phyloP scores from a whole-genome alignment of 2,113 vertebrate genomes.

The Oncorhynchus masou region DNA sequence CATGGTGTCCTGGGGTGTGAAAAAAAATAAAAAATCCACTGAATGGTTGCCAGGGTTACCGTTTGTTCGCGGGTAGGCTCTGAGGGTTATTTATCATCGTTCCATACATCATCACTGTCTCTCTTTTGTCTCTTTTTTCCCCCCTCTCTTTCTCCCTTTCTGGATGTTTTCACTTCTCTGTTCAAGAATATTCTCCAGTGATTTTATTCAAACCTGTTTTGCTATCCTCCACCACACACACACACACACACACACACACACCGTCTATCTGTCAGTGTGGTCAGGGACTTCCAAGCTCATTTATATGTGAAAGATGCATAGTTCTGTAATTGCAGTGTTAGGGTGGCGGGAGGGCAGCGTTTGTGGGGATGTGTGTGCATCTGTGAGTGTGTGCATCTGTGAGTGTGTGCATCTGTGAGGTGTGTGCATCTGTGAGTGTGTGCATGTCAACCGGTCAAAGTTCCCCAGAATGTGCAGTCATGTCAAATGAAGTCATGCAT shows the following conservation, averaged over 20 bases:
- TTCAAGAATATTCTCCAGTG: slow-evolving; percentile 66
- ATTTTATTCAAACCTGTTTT: slow-evolving; percentile 64
- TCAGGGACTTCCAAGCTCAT: slow-evolving; percentile 37
- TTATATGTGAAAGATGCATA: slow-evolving; percentile 49
- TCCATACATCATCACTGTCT: slow-evolving; percentile 42
- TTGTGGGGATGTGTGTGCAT: slow-evolving; percentile 15
- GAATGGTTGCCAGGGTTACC: slow-evolving; percentile 57
- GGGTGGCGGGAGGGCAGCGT: slow-evolving; percentile 5
- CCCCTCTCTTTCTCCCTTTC: slow-evolving; percentile 28
- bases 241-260: slow-evolving; percentile 10
- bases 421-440: slow-evolving; percentile 10
- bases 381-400: not conserved
- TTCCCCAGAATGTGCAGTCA: slow-evolving; percentile 27
- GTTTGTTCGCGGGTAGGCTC: slow-evolving; percentile 42
- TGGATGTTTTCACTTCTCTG: slow-evolving; percentile 51
- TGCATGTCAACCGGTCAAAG: slow-evolving; percentile 28
- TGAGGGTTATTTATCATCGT: slow-evolving; percentile 55
- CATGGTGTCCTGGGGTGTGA: not conserved
- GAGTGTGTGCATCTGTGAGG: slow-evolving; percentile 8
- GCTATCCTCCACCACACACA: slow-evolving; percentile 40
- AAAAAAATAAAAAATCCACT: slow-evolving; percentile 17
- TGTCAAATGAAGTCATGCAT: slow-evolving; percentile 33
- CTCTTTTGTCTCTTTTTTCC: not conserved
- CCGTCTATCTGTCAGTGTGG: slow-evolving; percentile 55
- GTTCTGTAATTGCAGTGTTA: slow-evolving; percentile 47